A percentile compares a stretch with the other conserved stretches of the same genome.
phyloP scores from a whole-genome alignment of 2,888 invertebrate species.

The Scaptomyza tumidula region DNA sequence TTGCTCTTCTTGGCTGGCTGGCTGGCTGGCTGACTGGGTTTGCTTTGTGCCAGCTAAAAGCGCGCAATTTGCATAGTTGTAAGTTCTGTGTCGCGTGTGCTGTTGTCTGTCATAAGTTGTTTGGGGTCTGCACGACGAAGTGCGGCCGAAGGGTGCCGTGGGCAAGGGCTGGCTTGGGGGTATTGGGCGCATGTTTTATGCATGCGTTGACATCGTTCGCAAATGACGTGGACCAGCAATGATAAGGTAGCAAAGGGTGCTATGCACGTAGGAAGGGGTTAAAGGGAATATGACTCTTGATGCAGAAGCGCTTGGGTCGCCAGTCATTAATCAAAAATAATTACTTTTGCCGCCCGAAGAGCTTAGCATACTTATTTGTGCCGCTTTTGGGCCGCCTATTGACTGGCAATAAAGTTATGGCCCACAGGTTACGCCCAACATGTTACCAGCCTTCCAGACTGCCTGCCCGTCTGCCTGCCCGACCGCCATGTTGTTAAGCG shows the following conservation, averaged over 20 bases:
- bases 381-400: conserved; percentile 26
- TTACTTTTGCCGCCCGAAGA: conserved; percentile 49
- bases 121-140: conserved; percentile 7
- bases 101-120: conserved; percentile 67
- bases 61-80: conserved; percentile 76
- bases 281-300: conserved; percentile 6
- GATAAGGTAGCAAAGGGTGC: neutral
- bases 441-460: neutral
- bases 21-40: conserved; percentile 32
- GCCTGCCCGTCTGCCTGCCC: neutral
- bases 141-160: no score
- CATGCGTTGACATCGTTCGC: conserved; percentile 79
- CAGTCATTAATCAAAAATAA: conserved; percentile 68
- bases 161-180: neutral
- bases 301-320: conserved; percentile 33
- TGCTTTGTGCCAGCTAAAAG: conserved; percentile 68
- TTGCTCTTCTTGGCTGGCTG: neutral
- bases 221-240: conserved; percentile 55
- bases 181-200: conserved; percentile 69
- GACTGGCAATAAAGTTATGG: conserved; percentile 44
- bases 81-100: conserved; percentile 49
- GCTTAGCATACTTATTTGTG: conserved; percentile 52
- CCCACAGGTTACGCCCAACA: neutral
- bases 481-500: conserved; percentile 37
- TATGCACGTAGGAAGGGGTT: neutral